Conservation (phyloP, 2,113 vertebrate genomes). For the Kryptolebias marmoratus region DNA sequence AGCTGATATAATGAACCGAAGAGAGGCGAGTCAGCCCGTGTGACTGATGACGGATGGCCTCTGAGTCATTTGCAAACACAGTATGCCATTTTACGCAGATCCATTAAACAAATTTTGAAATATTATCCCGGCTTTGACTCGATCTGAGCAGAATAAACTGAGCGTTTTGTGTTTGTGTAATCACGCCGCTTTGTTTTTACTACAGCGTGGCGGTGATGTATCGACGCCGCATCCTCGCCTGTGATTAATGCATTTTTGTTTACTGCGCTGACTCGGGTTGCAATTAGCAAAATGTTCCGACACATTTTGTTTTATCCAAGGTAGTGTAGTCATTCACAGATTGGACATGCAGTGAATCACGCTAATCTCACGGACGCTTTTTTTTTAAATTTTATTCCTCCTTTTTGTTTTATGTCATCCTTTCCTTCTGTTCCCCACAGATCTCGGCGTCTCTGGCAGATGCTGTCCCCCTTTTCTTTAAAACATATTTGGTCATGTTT, state of each 20-base stretch:
- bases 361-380: conserved; percentile 30
- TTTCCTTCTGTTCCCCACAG: conserved; percentile 3
- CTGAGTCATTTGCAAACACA: conserved; percentile 56
- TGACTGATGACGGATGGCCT: conserved; percentile 58
- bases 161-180: conserved; percentile 30
- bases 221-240: conserved; percentile 14
- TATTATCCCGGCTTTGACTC: conserved; percentile 26
- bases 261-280: conserved; percentile 48
- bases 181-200: conserved; percentile 49
- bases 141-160: conserved; percentile 32
- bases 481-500: conserved; percentile 73
- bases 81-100: conserved; percentile 35
- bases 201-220: conserved; percentile 44
- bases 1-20: conserved; percentile 45
- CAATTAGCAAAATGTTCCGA: conserved; percentile 63
- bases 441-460: conserved; percentile 69
- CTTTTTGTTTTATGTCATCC: conserved; percentile 48
- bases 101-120: conserved; percentile 39
- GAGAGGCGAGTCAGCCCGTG: conserved; percentile 50
- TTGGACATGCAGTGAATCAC: conserved; percentile 59
- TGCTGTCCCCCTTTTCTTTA: conserved; percentile 45
- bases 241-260: conserved; percentile 62
- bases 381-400: conserved; percentile 16
- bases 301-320: conserved; percentile 55
- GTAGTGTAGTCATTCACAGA: conserved; percentile 62